phyloP scores from a whole-genome alignment of 2,888 invertebrate genomes.

The Xestobium rufovillosum region DNA sequence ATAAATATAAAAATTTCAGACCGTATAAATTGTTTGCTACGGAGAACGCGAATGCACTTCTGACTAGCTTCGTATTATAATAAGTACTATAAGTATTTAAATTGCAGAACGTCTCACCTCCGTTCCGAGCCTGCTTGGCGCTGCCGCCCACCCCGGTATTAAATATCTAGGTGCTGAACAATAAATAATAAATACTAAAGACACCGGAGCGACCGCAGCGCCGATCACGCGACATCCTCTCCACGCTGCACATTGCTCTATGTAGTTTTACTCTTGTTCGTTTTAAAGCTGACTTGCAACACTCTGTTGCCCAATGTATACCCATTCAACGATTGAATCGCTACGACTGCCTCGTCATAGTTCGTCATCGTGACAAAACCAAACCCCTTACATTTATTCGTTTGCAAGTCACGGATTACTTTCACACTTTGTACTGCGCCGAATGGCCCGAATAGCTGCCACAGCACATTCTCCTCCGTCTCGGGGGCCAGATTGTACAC shows the following conservation, averaged over 20 bases:
- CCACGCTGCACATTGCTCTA: too few relatives aligned
- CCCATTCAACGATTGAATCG: slow-evolving; percentile 93
- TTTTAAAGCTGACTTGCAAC: slow-evolving; percentile 96
- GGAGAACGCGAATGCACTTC: slow-evolving; percentile 44
- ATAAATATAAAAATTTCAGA: slow-evolving; percentile 35
- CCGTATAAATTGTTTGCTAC: slow-evolving; percentile 37
- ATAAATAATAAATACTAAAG: slow-evolving; percentile 22
- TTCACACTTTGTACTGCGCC: slow-evolving; percentile 97
- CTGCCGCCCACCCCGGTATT: slow-evolving; percentile 20
- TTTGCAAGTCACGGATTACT: slow-evolving; percentile 90
- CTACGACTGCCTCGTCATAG: slow-evolving; percentile 93
- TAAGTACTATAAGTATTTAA: slow-evolving; percentile 39
- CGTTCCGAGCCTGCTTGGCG: slow-evolving; percentile 22
- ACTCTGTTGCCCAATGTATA: slow-evolving; percentile 92
- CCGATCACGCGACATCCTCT: too few relatives aligned
- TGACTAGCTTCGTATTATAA: slow-evolving; percentile 45
- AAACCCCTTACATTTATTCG: slow-evolving; percentile 97
- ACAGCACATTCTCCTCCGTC: slow-evolving; percentile 83
- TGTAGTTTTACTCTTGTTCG: slow-evolving; percentile 73
- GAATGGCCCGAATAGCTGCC: slow-evolving; percentile 95
- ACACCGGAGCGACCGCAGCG: slow-evolving; percentile 13
- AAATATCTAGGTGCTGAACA: too few relatives aligned
- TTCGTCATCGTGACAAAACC: slow-evolving; percentile 98
- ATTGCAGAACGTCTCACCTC: slow-evolving; percentile 29
- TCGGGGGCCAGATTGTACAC: slow-evolving; percentile 89